Evolutionary conservation across 2,113 vertebrate species (phyloP).

Genomic region (Trinectes maculatus): DNA sequence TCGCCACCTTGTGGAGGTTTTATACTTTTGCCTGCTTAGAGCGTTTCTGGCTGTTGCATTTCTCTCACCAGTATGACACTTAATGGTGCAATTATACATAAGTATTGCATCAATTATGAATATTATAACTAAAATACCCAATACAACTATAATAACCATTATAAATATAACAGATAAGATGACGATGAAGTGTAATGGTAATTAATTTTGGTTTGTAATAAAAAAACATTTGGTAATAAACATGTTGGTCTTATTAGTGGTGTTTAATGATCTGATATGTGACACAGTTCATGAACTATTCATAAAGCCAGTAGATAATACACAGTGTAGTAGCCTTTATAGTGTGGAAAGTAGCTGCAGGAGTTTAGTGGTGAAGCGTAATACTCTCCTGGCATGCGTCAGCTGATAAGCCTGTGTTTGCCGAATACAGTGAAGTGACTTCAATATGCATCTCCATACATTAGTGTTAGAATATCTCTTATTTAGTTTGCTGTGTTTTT

Average conservation of each 20-base stretch:
- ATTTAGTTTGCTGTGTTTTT: conserved; percentile 70
- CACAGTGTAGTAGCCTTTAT: background rate
- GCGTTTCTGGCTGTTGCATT: background rate
- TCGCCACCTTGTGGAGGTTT: conserved; percentile 65
- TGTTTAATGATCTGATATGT: no score
- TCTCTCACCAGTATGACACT: no score
- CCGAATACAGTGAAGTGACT: conserved; percentile 29
- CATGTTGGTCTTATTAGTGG: no score
- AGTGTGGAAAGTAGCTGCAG: background rate
- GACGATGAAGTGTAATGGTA: no score
- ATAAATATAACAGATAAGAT: no score
- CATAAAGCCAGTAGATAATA: conserved; percentile 11
- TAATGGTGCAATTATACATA: no score
- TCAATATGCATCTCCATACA: conserved; percentile 16
- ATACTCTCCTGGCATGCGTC: background rate
- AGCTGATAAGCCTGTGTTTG: conserved; percentile 1
- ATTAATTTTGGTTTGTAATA: no score
- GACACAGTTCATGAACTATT: background rate
- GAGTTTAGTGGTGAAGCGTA: background rate
- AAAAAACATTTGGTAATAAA: no score
- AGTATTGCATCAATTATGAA: no score
- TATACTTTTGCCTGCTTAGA: background rate
- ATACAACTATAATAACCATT: no score
- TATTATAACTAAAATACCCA: no score
- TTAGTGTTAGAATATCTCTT: background rate